These are phyloP conservation scores for Hybos culiciformis DNA, from an alignment of 2,888 invertebrate species.

Conservation along the genomic window DNA sequence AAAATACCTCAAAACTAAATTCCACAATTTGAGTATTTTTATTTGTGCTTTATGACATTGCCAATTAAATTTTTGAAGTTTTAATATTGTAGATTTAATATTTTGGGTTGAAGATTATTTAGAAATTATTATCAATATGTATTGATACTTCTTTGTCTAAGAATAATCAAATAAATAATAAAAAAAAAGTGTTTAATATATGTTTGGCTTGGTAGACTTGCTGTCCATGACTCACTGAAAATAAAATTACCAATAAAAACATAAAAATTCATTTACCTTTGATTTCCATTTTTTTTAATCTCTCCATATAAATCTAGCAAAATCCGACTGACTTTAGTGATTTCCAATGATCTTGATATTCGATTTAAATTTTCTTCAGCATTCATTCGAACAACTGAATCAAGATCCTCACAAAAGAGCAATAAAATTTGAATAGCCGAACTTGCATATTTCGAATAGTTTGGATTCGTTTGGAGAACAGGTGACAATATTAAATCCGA, in stretches of 20 bases:
- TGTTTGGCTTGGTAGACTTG: too few relatives aligned
- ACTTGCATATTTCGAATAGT: slow-evolving; percentile 51
- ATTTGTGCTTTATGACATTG: too few relatives aligned
- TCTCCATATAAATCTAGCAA: slow-evolving; percentile 70
- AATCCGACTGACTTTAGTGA: slow-evolving; percentile 55
- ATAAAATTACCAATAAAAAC: not conserved
- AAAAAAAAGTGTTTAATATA: too few relatives aligned
- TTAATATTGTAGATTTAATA: too few relatives aligned
- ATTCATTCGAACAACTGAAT: slow-evolving; percentile 63
- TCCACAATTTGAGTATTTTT: too few relatives aligned
- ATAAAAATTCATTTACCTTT: slow-evolving; percentile 21
- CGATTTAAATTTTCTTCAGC: slow-evolving; percentile 71
- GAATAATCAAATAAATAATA: too few relatives aligned
- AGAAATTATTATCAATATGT: too few relatives aligned
- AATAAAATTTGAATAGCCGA: slow-evolving; percentile 58
- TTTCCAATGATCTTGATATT: slow-evolving; percentile 55
- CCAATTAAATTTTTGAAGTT: too few relatives aligned
- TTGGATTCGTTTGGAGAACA: slow-evolving; percentile 36
- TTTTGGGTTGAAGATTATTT: too few relatives aligned
- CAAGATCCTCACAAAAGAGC: slow-evolving; percentile 58
- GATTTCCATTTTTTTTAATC: slow-evolving; percentile 61
- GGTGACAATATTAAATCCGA: slow-evolving; percentile 51
- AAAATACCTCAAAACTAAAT: too few relatives aligned
- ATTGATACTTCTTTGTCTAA: too few relatives aligned
- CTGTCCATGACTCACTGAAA: not conserved